Conservation (phyloP, 1,140 invertebrate genomes). For the Calosoma granatense region DNA sequence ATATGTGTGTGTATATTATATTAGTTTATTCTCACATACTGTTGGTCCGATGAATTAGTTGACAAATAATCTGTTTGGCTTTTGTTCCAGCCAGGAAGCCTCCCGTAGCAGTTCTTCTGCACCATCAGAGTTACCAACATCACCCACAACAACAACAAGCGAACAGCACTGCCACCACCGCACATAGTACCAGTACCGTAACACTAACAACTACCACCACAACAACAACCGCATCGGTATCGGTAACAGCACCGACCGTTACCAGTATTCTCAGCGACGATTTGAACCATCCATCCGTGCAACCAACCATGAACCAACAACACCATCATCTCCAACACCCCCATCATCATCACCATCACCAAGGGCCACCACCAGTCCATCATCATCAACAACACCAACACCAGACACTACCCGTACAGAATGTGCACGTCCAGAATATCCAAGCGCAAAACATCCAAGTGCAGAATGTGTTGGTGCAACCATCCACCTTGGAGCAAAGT, state of each 20-base stretch:
- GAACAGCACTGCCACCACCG: slow-evolving; percentile 10
- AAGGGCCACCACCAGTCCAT: neutral
- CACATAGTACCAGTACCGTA: slow-evolving; percentile 12
- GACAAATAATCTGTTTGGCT: slow-evolving; percentile 10
- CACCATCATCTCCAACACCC: neutral
- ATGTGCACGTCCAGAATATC: neutral
- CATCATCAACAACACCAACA: neutral
- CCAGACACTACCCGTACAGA: neutral
- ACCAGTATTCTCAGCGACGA: neutral
- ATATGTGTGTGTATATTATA: too few species aligned
- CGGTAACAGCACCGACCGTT: slow-evolving; percentile 10
- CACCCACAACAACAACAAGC: slow-evolving; percentile 1
- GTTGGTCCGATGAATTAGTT: neutral
- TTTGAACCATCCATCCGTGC: neutral
- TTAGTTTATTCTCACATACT: too few species aligned
- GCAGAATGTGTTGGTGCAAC: neutral
- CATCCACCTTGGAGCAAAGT: neutral
- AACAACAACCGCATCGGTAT: neutral
- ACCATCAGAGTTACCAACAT: slow-evolving; percentile 2
- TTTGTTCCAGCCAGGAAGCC: slow-evolving; percentile 33
- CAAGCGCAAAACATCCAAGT: slow-evolving; percentile 5
- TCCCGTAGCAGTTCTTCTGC: slow-evolving; percentile 21
- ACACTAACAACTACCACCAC: slow-evolving; percentile 9
- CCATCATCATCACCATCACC: neutral
- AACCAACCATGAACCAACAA: neutral